phyloP scores from a whole-genome alignment of 1,140 invertebrate species.

The Druon quercuslanigerum region DNA sequence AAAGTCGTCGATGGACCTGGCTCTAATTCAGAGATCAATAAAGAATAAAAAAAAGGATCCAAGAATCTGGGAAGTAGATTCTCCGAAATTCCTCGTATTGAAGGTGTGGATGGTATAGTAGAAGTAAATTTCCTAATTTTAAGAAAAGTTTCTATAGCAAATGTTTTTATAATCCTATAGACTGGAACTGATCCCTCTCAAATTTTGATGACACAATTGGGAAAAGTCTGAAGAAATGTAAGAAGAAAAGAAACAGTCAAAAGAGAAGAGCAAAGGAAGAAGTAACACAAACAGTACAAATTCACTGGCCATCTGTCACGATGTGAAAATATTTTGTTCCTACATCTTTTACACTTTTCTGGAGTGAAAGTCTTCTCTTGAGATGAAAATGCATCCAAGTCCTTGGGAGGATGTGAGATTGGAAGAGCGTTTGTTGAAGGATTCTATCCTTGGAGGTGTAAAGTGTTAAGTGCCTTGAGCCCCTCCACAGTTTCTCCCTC shows the following conservation, averaged over 20 bases:
- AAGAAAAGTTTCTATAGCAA: no score
- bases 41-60: background rate
- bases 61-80: background rate
- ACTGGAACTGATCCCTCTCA: no score
- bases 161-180: no score
- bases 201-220: background rate
- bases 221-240: background rate
- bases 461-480: conserved; percentile 12
- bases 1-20: conserved; percentile 10
- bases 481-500: background rate
- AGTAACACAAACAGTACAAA: background rate
- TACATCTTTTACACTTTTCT: no score
- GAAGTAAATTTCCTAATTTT: no score
- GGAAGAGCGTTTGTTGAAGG: background rate
- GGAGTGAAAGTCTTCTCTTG: background rate
- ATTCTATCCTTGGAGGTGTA: conserved; percentile 8
- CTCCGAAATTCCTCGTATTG: background rate
- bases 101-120: no score
- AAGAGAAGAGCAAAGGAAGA: background rate
- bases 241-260: background rate
- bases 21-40: conserved; percentile 5
- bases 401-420: background rate
- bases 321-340: no score
- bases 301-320: no score
- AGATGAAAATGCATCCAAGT: background rate